Evolutionary conservation across 2,888 invertebrate genomes (phyloP), one percentile per base, ranked within the genome.

Genomic region (Philhelius pedissequus): DNA sequence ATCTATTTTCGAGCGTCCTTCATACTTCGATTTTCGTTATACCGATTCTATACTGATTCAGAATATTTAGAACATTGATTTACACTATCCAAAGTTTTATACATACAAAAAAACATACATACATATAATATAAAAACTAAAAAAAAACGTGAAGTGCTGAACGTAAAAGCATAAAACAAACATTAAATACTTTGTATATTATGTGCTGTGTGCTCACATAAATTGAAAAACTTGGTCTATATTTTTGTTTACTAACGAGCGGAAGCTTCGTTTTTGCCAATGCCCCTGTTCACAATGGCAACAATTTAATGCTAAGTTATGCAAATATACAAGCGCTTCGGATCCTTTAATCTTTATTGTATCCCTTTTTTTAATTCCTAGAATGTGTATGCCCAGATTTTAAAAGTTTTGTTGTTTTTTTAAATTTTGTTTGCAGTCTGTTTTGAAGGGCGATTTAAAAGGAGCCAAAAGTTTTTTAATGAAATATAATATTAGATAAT

Each of bases 211-310:
- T 58, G 32, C 45, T 62, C 35, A 25, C 20, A 32, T 75, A 75
- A 75, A 70, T 76, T 81, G 50, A 32, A 76, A 76, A 76, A 81
- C 81, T 76, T 81, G 70, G 48, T 66, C 76, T 64, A 64, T 62
- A 69, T 54, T 15, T 43, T 60, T 22, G 35, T 35, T 79, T 35
- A 11, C 15, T 48, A 38, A 30, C n/a, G 25, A 64, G 9, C 9
- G 13, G 18, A 25, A 25, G 25, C 1, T 1, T n/a, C 25, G 27
- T 27, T 3, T 25, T 27, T 27, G n/a, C 50, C n/a, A 8, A 6
- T n/a, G 48, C 8, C 50, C 8, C 15, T 52, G n/a, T 27, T 8
- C 50, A 54, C 32, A 56, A n/a, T 22, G 30, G 54, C 25, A 54
- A 52, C 27, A 43, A 54, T 70, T 22, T 58, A n/a, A n/a, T n/a